Conservation (phyloP, 1,140 invertebrate genomes). For the Oryctes rhinoceros region DNA sequence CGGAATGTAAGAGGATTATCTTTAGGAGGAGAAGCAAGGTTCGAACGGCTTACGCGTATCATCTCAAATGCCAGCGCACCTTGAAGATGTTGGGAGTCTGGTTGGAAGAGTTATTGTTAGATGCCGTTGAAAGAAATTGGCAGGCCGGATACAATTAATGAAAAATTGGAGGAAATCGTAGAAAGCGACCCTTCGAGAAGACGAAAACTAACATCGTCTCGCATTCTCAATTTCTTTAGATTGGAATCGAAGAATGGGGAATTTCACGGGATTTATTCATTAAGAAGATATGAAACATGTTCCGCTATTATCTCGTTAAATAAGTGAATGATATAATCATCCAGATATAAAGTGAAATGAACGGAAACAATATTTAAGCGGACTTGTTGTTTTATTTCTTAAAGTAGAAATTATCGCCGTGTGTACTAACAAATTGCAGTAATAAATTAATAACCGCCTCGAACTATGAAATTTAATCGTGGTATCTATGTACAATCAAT, state of each 20-base stretch:
- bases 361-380: neutral
- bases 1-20: conserved; percentile 5
- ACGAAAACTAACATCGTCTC: too few species aligned
- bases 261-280: too few species aligned
- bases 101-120: too few species aligned
- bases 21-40: neutral
- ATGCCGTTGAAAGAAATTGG: too few species aligned
- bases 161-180: too few species aligned
- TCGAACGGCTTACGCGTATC: neutral
- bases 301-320: neutral
- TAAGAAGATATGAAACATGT: too few species aligned
- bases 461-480: neutral
- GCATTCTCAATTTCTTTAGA: too few species aligned
- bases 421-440: neutral
- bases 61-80: neutral
- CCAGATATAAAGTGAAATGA: neutral
- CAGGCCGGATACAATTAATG: too few species aligned
- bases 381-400: neutral
- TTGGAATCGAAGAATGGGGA: too few species aligned
- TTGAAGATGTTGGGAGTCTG: neutral
- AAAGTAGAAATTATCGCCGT: neutral
- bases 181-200: too few species aligned
- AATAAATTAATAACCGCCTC: conserved; percentile 1
- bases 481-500: neutral
- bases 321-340: neutral